Evolutionary conservation across 1,140 invertebrate genomes (phyloP).

Genomic region (Lepidostoma basale): DNA sequence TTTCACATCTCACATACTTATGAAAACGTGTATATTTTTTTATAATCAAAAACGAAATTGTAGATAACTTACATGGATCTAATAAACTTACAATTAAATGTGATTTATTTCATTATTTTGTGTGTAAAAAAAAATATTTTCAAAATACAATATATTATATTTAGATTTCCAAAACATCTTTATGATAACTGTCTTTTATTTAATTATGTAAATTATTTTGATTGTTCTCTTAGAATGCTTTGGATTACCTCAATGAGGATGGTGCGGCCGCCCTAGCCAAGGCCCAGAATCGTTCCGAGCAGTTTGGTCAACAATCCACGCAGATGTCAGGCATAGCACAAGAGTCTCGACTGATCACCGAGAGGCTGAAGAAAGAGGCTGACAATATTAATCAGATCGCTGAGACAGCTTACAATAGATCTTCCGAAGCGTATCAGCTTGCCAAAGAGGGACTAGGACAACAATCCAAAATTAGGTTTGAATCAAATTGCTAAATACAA

Average conservation of each 20-base stretch:
- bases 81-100: too few species aligned
- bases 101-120: neutral
- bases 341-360: slow-evolving; percentile 80
- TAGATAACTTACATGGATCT: too few species aligned
- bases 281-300: slow-evolving; percentile 80
- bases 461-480: slow-evolving; percentile 76
- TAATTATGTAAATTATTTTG: neutral
- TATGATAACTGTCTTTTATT: too few species aligned
- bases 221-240: slow-evolving; percentile 63
- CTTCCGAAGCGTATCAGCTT: slow-evolving; percentile 77
- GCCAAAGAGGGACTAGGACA: slow-evolving; percentile 81
- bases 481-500: slow-evolving; percentile 7
- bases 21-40: too few species aligned
- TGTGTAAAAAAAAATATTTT: neutral
- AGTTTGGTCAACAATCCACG: slow-evolving; percentile 88
- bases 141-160: neutral
- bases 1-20: too few species aligned
- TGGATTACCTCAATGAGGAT: slow-evolving; percentile 79
- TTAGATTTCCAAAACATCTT: too few species aligned
- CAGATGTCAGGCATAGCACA: slow-evolving; percentile 90
- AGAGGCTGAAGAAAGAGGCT: slow-evolving; percentile 78
- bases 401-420: slow-evolving; percentile 82
- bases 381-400: slow-evolving; percentile 77
- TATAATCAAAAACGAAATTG: too few species aligned
- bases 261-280: slow-evolving; percentile 77